Percentiles rank a stretch among this genome's conserved stretches.
Conservation (phyloP, 2,888 invertebrate genomes). For the Pandemis corylana region DNA sequence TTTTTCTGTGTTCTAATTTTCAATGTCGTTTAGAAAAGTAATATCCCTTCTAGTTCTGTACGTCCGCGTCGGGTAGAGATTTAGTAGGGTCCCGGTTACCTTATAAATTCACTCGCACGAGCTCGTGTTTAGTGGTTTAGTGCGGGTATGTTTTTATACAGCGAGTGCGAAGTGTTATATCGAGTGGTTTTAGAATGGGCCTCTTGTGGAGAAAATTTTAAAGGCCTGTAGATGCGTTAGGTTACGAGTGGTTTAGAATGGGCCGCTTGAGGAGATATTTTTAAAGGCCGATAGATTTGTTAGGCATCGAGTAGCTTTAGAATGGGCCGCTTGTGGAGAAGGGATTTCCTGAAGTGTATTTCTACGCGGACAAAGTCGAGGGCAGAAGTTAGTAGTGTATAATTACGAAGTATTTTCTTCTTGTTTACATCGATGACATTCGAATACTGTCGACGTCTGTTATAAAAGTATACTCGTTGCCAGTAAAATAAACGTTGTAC, state of each 20-base stretch:
- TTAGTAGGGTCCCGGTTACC: slow-evolving; percentile 55
- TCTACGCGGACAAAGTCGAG: too few relatives aligned
- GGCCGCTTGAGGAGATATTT: slow-evolving; percentile 8
- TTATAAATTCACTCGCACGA: slow-evolving; percentile 57
- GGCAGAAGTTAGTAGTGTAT: too few relatives aligned
- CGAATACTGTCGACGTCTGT: too few relatives aligned
- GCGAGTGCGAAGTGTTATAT: slow-evolving; percentile 35
- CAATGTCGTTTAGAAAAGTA: not conserved
- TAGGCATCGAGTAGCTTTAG: slow-evolving; percentile 34
- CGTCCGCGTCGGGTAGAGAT: slow-evolving; percentile 46
- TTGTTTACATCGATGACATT: too few relatives aligned
- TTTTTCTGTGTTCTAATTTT: too few relatives aligned
- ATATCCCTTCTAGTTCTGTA: slow-evolving; percentile 24
- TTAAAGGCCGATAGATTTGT: too few relatives aligned
- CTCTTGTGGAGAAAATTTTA: slow-evolving; percentile 5
- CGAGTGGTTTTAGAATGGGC: slow-evolving; percentile 33
- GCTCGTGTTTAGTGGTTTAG: slow-evolving; percentile 54
- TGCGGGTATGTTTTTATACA: slow-evolving; percentile 45
- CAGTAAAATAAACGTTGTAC: too few relatives aligned
- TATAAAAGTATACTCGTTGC: too few relatives aligned
- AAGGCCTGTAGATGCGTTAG: not conserved
- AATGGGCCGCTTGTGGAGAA: slow-evolving; percentile 11
- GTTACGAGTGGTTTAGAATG: slow-evolving; percentile 33
- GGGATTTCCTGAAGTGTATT: not conserved
- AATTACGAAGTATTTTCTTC: too few relatives aligned